Base-by-base conservation (phyloP, 2,888 invertebrate species). In the Subacronicta megacephala region DNA sequence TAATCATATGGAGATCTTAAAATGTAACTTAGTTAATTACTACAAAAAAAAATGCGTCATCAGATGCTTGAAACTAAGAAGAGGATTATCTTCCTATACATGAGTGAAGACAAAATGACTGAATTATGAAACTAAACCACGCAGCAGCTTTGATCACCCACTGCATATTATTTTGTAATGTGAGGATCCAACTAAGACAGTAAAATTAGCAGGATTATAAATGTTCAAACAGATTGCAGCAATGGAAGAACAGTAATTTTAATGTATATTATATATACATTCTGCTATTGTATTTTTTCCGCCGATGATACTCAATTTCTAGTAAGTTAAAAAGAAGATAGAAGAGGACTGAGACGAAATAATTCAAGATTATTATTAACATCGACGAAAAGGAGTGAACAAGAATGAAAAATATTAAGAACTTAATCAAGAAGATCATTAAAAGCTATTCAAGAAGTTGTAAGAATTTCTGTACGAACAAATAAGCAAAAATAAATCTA, bases 401-500 rank as follows among this genome's bases (percentile, higher is more conserved):
- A 18, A 37, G 4, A 7, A 33, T 13, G 43, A 13, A n/a, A 13
- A 23, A 17, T 0, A 12, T 29, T 49, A 7, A 16, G 15, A 55
- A 40, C 7, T 38, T 10, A n/a, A 44, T 12, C 13, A 62, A 51
- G 56, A 56, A 26, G 16, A 55, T n/a, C n/a, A n/a, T n/a, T n/a
- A 15, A 18, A 31, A 31, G 3, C 33, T 17, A 9, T 33, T 16
- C 51, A 69, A 69, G 70, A 69, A 43, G 37, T 40, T 46, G n/a
- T 55, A 41, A 37, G 35, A 50, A 52, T 42, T 54, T 56, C 20
- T 43, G 43, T 49, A 55, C 37, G 46, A 33, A 31, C 41, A 29
- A 43, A 64, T 55, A 54, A 35, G 35, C 26, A 35, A 45, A 16
- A 54, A 68, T 58, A 16, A 54, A 68, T 58, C 23, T 44, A 59